Base-by-base conservation (phyloP, 2,797 vertebrate genomes). In the Sibirionetta formosa region DNA sequence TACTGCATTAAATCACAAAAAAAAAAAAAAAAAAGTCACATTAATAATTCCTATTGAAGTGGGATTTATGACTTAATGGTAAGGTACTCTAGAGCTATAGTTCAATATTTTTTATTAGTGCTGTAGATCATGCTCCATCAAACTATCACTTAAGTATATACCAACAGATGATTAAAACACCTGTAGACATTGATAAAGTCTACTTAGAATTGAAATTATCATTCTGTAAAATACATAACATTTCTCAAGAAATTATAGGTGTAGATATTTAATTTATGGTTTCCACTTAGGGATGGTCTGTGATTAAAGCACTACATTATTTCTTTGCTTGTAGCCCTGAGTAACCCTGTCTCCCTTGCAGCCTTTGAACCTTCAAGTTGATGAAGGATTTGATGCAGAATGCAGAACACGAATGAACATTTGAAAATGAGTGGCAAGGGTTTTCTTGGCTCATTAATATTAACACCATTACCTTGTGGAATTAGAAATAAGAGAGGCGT, bases 401-500 rank as follows among this genome's bases (percentile, higher is more conserved):
- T 42, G 44, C 33, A 93, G 31, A 83, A 85, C 33, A 16, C 0
- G 3, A 92, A 86, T 26, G 60, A 95, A 83, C 44, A 57, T 71
- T 50, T 83, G 69, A 87, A 94, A 89, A 87, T 35, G 15, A 54
- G 14, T 61, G 44, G 57, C 38, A 85, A 85, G 33, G 50, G 69
- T 91, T 91, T 87, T 89, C 53, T 81, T 94, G 82, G n/a, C 33
- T 89, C 33, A 69, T 85, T 66, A 80, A 35, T 73, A 88, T 82
- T 76, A 93, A 70, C 33, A 80, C 1, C 36, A 78, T 40, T n/a
- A 29, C 51, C 1, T 65, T 63, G 15, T 82, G 78, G 51, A 95
- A 90, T 85, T 80, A 46, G 71, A 80, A 91, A 85, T 48, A 70
- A 76, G 64, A 82, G 27, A 87, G 57, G 40, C 0, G 3, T 87